Base-by-base conservation (phyloP, 2,113 vertebrate genomes). In the Tenrec ecaudatus region DNA sequence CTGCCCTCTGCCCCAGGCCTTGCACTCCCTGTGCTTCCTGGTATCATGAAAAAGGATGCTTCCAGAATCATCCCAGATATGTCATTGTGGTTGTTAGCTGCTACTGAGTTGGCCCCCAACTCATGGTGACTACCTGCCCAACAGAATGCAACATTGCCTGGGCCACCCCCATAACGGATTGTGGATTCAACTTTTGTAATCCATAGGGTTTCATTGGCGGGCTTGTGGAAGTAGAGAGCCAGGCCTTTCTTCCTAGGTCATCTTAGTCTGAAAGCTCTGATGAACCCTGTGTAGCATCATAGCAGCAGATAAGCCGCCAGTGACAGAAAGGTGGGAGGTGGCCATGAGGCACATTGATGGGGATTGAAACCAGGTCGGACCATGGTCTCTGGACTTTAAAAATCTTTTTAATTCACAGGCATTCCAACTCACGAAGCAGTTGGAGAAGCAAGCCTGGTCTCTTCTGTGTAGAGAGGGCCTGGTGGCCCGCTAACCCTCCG, bases 1-100 rank as follows among this genome's bases (percentile, higher is more conserved):
- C 25, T 31, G 25, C 15, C 43, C 17, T 14, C 2, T 12, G 25
- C n/a, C 76, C 2, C 0, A 4, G 1, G 57, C 16, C 17, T 43
- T 5, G 11, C 3, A 6, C 29, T 23, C 36, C 12, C 2, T 22
- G 8, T 22, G 38, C n/a, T 40, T 23, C 83, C 33, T 9, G 0
- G n/a, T 12, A 57, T 33, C 38, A 1, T 1, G 78, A 79, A 60
- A 20, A 22, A 7, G 1, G 43, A n/a, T 81, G 36, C 76, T 38
- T 36, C 36, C 22, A 33, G 75, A 14, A 58, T 1, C 40, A 29
- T 22, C 25, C 23, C 2, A 4, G 2, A 6, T 17, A 16, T 5
- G 15, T 36, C 31, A 4, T 9, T 33, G 7, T 66, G 6, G 71
- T 36, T 36, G 71, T 36, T 73, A 73, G 7, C 9, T 36, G n/a